Conservation (phyloP, 2,797 vertebrate genomes). For the Etheostoma nigrum region DNA sequence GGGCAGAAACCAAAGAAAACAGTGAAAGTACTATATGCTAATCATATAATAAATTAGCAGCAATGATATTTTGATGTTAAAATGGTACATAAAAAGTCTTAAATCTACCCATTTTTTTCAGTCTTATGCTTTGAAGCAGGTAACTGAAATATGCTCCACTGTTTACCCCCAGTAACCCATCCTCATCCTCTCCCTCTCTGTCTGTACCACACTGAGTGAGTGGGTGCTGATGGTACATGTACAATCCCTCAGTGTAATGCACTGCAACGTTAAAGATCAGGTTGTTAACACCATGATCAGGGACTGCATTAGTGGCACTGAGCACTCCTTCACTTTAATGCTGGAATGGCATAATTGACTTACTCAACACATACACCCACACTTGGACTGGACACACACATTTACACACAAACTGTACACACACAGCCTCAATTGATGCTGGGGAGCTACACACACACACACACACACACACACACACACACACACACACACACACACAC, state of each 20-base stretch:
- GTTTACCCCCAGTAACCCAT: constrained; percentile 44
- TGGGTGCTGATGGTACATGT: constrained; percentile 71
- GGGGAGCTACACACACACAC: neutral
- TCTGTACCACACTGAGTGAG: constrained; percentile 61
- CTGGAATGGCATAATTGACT: constrained; percentile 77
- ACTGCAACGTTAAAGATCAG: constrained; percentile 77
- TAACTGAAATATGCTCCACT: constrained; percentile 22
- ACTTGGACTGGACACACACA: constrained; percentile 26
- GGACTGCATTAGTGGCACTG: constrained; percentile 81
- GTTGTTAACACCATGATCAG: constrained; percentile 79
- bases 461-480: constrained; percentile 44
- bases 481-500: constrained; percentile 41
- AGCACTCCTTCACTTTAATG: constrained; percentile 72
- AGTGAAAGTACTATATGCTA: neutral
- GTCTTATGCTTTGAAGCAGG: constrained; percentile 22
- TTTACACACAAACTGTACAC: constrained; percentile 1
- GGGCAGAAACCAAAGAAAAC: neutral
- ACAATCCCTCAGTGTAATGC: constrained; percentile 74
- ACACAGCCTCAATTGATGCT: constrained; percentile 3
- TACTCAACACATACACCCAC: constrained; percentile 68
- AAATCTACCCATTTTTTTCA: neutral
- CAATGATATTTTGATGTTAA: neutral
- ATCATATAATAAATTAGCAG: neutral
- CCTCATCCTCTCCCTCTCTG: constrained; percentile 49
- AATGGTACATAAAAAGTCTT: neutral